Evolutionary conservation across 2,113 vertebrate species (phyloP).

Genomic region (Nycticryphes semicollaris): DNA sequence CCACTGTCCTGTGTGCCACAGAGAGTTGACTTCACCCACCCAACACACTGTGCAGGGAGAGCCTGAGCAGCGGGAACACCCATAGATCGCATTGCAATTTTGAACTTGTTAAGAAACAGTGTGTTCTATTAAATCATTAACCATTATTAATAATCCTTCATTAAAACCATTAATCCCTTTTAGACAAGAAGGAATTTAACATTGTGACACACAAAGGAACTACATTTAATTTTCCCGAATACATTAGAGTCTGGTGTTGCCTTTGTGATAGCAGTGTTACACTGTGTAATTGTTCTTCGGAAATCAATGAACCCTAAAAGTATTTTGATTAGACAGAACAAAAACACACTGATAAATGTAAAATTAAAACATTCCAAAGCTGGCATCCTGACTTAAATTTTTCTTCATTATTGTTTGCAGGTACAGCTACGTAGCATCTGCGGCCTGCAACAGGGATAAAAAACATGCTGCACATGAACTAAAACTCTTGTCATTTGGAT

Average conservation of each 20-base stretch:
- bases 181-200: background rate
- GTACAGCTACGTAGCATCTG: background rate
- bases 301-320: background rate
- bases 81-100: fast-evolving
- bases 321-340: background rate
- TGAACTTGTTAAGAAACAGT: background rate
- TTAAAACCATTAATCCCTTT: background rate
- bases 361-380: background rate
- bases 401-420: background rate
- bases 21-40: background rate
- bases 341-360: background rate
- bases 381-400: background rate
- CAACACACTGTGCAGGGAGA: background rate
- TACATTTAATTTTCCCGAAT: background rate
- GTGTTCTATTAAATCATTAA: background rate
- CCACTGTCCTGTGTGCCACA: background rate
- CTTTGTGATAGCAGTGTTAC: background rate
- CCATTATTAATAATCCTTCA: background rate
- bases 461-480: background rate
- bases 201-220: background rate
- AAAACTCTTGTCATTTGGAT: background rate
- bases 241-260: background rate
- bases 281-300: background rate
- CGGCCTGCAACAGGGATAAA: background rate
- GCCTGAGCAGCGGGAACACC: background rate